Percentiles rank a stretch among this genome's conserved stretches.
Conservation (phyloP, 2,888 invertebrate species). For the Zaprionus lineosus region DNA sequence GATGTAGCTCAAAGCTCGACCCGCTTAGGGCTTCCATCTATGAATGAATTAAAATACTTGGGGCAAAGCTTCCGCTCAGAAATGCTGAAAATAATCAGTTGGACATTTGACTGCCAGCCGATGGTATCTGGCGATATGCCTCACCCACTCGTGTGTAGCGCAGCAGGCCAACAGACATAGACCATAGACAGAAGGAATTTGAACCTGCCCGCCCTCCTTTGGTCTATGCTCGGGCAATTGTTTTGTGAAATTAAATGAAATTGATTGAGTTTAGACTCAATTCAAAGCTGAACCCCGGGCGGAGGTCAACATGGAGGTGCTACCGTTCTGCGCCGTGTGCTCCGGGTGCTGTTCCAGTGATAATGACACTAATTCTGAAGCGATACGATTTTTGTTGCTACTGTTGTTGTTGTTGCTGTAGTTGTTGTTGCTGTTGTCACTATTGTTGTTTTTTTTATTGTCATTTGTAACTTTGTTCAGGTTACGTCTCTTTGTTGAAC, state of each 20-base stretch:
- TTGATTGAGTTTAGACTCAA: conserved; percentile 74
- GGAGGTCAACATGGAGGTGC: conserved; percentile 67
- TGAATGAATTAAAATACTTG: no score
- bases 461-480: no score
- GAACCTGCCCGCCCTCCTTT: conserved; percentile 28
- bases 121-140: conserved; percentile 12
- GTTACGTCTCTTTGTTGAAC: no score
- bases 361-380: conserved; percentile 71
- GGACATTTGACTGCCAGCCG: neutral
- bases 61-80: no score
- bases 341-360: conserved; percentile 46
- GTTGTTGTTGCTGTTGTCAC: conserved; percentile 6
- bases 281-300: conserved; percentile 55
- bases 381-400: conserved; percentile 38
- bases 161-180: conserved; percentile 2
- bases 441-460: conserved; percentile 12
- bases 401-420: conserved; percentile 7
- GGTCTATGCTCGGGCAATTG: conserved; percentile 48
- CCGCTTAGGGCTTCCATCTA: no score
- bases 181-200: conserved; percentile 7
- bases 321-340: neutral
- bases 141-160: conserved; percentile 12
- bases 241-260: conserved; percentile 79
- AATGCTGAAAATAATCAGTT: no score
- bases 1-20: no score